Evolutionary conservation across 1,140 invertebrate genomes (phyloP).

Genomic region (Dryas iulia): DNA sequence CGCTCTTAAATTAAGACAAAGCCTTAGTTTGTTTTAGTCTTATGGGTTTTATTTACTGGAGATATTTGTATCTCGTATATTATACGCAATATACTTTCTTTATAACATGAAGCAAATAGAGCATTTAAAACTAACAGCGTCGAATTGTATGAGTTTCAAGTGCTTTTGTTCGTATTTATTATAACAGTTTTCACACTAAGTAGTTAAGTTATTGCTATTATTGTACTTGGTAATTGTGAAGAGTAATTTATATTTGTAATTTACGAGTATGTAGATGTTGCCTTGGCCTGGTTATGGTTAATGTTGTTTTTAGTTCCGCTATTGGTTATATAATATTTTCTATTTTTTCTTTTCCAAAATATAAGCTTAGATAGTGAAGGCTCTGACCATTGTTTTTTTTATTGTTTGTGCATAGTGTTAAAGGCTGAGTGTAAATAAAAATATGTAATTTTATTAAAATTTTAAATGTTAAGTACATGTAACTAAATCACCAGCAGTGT

Average conservation of each 20-base stretch:
- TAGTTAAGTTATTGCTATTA: background rate
- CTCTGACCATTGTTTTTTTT: too few species aligned
- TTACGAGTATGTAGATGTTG: background rate
- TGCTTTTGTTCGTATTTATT: background rate
- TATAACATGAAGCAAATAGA: constrained; percentile 14
- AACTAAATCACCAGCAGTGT: too few species aligned
- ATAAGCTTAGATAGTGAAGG: too few species aligned
- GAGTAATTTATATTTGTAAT: background rate
- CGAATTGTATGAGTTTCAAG: background rate
- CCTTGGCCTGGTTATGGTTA: background rate
- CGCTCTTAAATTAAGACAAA: constrained; percentile 10
- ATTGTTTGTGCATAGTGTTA: too few species aligned
- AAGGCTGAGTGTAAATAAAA: too few species aligned
- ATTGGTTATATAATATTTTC: too few species aligned
- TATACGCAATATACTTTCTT: constrained; percentile 12
- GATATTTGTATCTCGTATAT: constrained; percentile 19
- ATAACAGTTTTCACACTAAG: background rate
- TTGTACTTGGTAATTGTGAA: background rate
- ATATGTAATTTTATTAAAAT: too few species aligned
- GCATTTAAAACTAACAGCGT: constrained; percentile 1
- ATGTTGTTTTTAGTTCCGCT: too few species aligned
- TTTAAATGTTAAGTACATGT: too few species aligned
- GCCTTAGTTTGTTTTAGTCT: constrained; percentile 13
- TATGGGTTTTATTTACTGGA: constrained; percentile 29
- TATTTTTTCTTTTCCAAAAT: too few species aligned